phyloP scores from a whole-genome alignment of 2,797 vertebrate genomes.

The Galagoides demidoff region DNA sequence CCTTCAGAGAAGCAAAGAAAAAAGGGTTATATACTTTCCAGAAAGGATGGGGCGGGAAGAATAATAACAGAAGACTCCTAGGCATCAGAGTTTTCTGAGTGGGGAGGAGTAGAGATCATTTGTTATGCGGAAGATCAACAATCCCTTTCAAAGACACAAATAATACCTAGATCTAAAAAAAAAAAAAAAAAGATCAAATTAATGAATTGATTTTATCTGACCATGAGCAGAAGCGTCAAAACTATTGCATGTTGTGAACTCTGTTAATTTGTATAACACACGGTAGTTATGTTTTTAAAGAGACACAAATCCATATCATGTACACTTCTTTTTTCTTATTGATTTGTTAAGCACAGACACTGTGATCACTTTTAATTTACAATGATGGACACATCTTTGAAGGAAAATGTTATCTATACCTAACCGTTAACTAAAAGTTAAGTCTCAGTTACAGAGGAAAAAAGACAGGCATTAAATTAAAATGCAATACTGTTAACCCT shows the following conservation, averaged over 20 bases:
- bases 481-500: slow-evolving; percentile 45
- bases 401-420: slow-evolving; percentile 65
- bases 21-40: background rate
- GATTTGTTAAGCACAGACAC: slow-evolving; percentile 56
- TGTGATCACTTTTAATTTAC: slow-evolving; percentile 69
- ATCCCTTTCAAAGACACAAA: slow-evolving; percentile 56
- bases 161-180: slow-evolving; percentile 44
- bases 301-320: slow-evolving; percentile 6
- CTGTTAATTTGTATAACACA: slow-evolving; percentile 55
- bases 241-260: slow-evolving; percentile 53
- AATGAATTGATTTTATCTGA: slow-evolving; percentile 49
- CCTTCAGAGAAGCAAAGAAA: background rate
- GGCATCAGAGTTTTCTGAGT: background rate
- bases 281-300: slow-evolving; percentile 54
- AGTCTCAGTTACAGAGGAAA: slow-evolving; percentile 56
- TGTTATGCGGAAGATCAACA: background rate
- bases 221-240: slow-evolving; percentile 18
- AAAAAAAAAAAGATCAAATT: background rate
- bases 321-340: slow-evolving; percentile 29
- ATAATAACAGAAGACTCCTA: background rate
- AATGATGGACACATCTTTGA: slow-evolving; percentile 69
- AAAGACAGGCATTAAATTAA: slow-evolving; percentile 55
- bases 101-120: background rate
- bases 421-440: slow-evolving; percentile 61
- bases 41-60: background rate